Evolutionary conservation across 1,140 invertebrate genomes (phyloP).

Genomic region (Megalonaias nervosa): DNA sequence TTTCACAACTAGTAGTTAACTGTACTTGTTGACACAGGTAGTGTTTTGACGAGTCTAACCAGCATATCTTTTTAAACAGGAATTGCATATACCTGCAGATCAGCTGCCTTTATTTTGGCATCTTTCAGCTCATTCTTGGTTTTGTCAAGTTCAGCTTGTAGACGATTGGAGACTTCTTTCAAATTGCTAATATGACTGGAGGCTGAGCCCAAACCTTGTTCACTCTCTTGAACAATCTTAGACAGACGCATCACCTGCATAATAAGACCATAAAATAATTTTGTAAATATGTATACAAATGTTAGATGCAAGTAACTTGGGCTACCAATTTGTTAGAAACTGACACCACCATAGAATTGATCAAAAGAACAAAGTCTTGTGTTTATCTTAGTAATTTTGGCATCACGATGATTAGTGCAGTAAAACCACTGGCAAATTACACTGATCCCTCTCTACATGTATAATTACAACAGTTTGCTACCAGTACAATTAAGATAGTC

Average conservation of each 20-base stretch:
- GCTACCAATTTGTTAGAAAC: not conserved
- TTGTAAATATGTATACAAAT: no score
- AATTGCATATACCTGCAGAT: conserved; percentile 49
- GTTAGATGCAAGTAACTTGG: no score
- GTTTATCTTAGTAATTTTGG: not conserved
- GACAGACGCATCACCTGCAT: conserved; percentile 59
- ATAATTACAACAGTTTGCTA: no score
- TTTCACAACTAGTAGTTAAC: no score
- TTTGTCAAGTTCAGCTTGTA: conserved; percentile 62
- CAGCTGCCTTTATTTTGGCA: conserved; percentile 43
- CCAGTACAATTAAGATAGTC: no score
- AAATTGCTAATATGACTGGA: conserved; percentile 57
- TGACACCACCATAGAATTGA: not conserved
- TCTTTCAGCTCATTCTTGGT: conserved; percentile 53
- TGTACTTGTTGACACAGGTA: no score
- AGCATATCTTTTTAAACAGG: no score
- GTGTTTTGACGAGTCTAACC: no score
- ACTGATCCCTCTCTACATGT: no score
- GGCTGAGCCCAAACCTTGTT: conserved; percentile 61
- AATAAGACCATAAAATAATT: conserved; percentile 1
- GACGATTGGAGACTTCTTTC: conserved; percentile 49
- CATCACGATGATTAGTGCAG: not conserved
- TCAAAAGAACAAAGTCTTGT: not conserved
- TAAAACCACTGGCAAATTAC: not conserved
- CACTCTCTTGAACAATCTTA: conserved; percentile 56